Evolutionary conservation across 2,888 invertebrate species (phyloP).

Genomic region (Cantharis rufa): DNA sequence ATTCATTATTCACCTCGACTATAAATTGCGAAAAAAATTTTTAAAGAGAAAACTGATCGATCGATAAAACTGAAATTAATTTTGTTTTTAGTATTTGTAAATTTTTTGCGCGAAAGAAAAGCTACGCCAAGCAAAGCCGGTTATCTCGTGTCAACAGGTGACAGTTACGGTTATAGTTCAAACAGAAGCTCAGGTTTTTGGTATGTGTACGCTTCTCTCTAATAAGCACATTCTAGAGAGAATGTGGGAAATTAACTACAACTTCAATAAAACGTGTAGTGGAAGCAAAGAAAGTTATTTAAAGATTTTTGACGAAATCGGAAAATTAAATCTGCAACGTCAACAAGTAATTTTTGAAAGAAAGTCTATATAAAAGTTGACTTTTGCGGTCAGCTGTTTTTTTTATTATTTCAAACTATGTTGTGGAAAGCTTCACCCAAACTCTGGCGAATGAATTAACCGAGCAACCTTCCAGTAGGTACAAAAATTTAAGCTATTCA

Average conservation of each 20-base stretch:
- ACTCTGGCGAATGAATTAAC: neutral
- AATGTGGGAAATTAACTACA: neutral
- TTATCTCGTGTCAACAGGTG: conserved; percentile 30
- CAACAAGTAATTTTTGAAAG: neutral
- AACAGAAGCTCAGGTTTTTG: conserved; percentile 9
- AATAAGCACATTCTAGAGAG: neutral
- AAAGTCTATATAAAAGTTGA: neutral
- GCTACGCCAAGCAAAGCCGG: conserved; percentile 6
- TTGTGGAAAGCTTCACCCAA: neutral
- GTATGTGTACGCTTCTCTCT: neutral
- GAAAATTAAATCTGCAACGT: neutral
- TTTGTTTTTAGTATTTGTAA: neutral
- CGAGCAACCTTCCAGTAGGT: too few species aligned
- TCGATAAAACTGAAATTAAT: neutral
- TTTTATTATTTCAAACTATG: neutral
- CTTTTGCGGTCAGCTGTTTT: neutral
- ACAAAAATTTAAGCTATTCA: neutral
- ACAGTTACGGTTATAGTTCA: conserved; percentile 20
- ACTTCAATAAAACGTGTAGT: neutral
- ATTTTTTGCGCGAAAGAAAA: neutral
- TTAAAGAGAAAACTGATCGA: neutral
- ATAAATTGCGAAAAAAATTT: too few species aligned
- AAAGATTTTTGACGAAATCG: neutral
- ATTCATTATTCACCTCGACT: too few species aligned
- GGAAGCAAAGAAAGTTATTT: neutral